Evolutionary conservation across 2,113 vertebrate genomes (phyloP), one percentile per base, ranked within the genome.

Genomic region (Lophochroa leadbeateri): DNA sequence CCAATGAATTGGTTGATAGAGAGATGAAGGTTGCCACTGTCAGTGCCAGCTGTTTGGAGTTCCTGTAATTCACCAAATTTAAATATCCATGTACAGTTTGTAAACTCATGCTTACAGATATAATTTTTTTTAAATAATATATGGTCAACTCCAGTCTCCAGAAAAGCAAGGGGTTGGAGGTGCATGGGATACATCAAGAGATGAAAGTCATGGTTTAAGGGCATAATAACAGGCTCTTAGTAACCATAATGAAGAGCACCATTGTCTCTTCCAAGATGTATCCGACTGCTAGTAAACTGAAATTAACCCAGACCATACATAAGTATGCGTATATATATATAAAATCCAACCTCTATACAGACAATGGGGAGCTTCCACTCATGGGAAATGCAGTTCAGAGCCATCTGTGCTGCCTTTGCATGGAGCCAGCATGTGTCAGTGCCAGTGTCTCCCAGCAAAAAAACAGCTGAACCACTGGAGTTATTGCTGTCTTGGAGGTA

Each of bases 261-360:
- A 29, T 0, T 33, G 18, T 16, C 20, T 90, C n/a, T 10, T 82
- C 25, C 33, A 41, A 50, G 24, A 27, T 1, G 0, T 1, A 1
- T 46, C 25, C 57, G 13, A 49, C 8, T 77, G 23, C 44, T 28
- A 29, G 23, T 25, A 58, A 86, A 13, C 44, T 19, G 60, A 78
- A 86, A 78, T 19, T 11, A 82, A 57, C 7, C 7, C 29, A 46
- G 20, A 29, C 6, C 2, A 11, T 9, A 27, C 1, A 8, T 8
- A 29, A 1, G 14, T 29, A 49, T 35, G 24, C 47, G 23, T 47
- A 28, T 60, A 35, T 60, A 24, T 33, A 46, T 25, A 9, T 35
- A 47, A 29, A 41, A 69, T 5, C 13, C 17, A 31, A 11, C 16
- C 17, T 47, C 11, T 47, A 27, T 18, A 35, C 19, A 55, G 29